These are phyloP conservation scores for Litoditis marina DNA, from an alignment of 2,888 invertebrate species.

Conservation along the genomic window DNA sequence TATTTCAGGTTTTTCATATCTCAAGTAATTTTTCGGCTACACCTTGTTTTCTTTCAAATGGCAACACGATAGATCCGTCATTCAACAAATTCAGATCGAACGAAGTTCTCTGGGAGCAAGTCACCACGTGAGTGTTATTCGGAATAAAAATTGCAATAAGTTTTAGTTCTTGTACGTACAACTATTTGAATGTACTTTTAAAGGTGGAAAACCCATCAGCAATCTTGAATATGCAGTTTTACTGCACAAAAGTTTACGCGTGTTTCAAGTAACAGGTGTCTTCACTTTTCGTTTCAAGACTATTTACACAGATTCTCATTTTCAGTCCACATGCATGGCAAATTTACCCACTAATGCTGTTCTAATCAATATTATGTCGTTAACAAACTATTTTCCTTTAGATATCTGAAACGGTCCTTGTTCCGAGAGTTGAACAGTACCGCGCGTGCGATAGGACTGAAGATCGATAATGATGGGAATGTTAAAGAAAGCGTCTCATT, in stretches of 20 bases:
- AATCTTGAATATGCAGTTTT: too few relatives aligned
- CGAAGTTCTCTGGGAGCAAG: conserved; percentile 34
- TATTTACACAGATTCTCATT: too few relatives aligned
- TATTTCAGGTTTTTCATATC: conserved; percentile 26
- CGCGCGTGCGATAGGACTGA: conserved; percentile 27
- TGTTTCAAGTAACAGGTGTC: too few relatives aligned
- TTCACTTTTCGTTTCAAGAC: too few relatives aligned
- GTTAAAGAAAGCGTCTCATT: conserved; percentile 16
- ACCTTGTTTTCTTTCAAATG: conserved; percentile 20
- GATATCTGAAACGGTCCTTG: conserved; percentile 31
- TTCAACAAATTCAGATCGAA: conserved; percentile 27
- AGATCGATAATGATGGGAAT: conserved; percentile 22
- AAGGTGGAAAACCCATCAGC: too few relatives aligned
- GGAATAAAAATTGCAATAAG: too few relatives aligned
- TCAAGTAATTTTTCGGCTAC: conserved; percentile 12
- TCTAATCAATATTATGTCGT: neutral
- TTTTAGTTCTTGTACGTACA: too few relatives aligned
- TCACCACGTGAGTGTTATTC: too few relatives aligned
- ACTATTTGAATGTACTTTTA: too few relatives aligned
- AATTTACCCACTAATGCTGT: too few relatives aligned
- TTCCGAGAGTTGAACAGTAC: conserved; percentile 33
- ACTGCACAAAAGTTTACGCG: too few relatives aligned
- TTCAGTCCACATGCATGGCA: too few relatives aligned
- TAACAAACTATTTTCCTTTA: conserved; percentile 8
- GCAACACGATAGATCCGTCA: conserved; percentile 24